Base-by-base conservation (phyloP, 2,888 invertebrate genomes). In the Rosalia funebris region DNA sequence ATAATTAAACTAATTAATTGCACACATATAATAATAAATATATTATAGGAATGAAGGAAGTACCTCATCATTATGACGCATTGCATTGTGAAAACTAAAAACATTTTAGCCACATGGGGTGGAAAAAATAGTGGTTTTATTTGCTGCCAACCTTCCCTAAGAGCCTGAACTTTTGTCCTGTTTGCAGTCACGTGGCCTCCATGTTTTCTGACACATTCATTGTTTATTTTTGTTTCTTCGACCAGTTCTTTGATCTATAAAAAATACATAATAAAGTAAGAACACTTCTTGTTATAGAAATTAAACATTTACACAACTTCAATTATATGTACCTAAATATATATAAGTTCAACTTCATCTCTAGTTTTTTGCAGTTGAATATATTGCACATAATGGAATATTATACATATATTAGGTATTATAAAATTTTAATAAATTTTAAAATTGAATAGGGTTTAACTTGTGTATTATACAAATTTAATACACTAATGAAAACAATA, bases 41-140 rank as follows among this genome's bases (percentile, higher is more conserved):
- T 44, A 42, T 37, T 15, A 54, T 17, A 45, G 1, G 2, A 36
- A 44, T 34, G 14, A 11, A 32, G 19, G 16, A 58, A 50, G 82
- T 81, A 90, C 91, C 89, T 88, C 74, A 88, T 83, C 79, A 90
- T 86, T 56, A 87, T 84, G 20, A 86, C 83, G 76, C 88, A 87
- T 71, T 90, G 89, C 69, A 91, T 85, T 0, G 83, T 75, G 63
- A 90, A 88, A 48, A 90, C 85, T 10, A 89, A 82, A 9, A 88
- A 41, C 0, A 91, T 84, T 78, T 88, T 85, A 0, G 81, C 78
- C 1, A 87, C 69, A 70, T 90, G 83, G 0, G 91, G 90, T 1
- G 86, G 83, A 12, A 77, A 81, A 77, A 91, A 89, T 68, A 92
- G 82, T 0, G 89, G 89, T 32, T 84, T 84, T 61, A 90, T 82